Base-by-base conservation (phyloP, 1,140 invertebrate genomes). In the Dryas iulia region DNA sequence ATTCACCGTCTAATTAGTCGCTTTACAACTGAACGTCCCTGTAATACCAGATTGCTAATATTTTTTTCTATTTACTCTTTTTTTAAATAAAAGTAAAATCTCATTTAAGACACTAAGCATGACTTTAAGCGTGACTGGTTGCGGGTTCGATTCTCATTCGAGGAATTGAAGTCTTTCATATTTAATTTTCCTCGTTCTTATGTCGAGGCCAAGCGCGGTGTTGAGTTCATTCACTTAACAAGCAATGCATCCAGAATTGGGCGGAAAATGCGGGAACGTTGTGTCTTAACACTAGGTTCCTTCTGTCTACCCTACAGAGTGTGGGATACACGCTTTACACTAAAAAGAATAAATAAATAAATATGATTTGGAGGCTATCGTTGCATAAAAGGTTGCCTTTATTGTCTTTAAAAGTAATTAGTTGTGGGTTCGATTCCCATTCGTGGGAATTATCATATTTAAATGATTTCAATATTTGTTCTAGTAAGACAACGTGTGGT, bases 81-180 rank as follows among this genome's bases (percentile, higher is more conserved):
- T 59, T 3, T 59, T 24, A 54, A 23, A 54, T 54, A 4, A 54
- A 39, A 54, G n/a, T n/a, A n/a, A n/a, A n/a, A n/a, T n/a, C n/a
- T n/a, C n/a, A n/a, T n/a, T n/a, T n/a, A n/a, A n/a, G n/a, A n/a
- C n/a, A n/a, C n/a, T n/a, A n/a, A n/a, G n/a, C n/a, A n/a, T n/a
- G n/a, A n/a, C n/a, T n/a, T n/a, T n/a, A 33, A 14, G 10, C 39
- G 8, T 21, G 7, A 39, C 12, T n/a, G 7, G 5, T 39, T 18
- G 5, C 7, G 33, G n/a, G n/a, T 35, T 35, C n/a, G 33, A 35
- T 35, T 14, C 5, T n/a, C 12, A 35, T n/a, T 35, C 33, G 33
- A 4, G n/a, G 11, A 12, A 35, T n/a, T 14, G 5, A 35, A 35
- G n/a, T n/a, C n/a, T n/a, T n/a, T n/a, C n/a, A 12, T 35, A 35